Evolutionary conservation across 2,888 invertebrate genomes (phyloP).

Genomic region (Synergus japonicus): DNA sequence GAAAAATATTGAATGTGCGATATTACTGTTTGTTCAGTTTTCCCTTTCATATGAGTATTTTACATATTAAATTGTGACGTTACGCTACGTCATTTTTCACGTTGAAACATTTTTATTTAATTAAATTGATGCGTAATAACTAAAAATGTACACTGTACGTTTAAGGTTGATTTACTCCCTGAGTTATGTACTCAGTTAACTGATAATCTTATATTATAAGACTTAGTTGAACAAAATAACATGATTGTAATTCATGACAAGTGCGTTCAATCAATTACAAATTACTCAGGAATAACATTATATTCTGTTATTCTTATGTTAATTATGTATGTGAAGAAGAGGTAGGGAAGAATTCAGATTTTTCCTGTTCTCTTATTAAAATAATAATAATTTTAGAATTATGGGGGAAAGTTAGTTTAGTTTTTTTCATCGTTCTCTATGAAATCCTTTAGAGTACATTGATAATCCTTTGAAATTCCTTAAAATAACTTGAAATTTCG

Average conservation of each 20-base stretch:
- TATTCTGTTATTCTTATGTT: neutral
- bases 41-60: neutral
- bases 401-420: too few relatives aligned
- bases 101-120: neutral
- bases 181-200: neutral
- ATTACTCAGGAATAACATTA: neutral
- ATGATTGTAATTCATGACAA: neutral
- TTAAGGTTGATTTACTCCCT: neutral
- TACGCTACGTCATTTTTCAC: neutral
- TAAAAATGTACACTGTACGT: neutral
- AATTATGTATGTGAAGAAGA: neutral
- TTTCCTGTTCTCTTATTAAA: too few relatives aligned
- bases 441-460: too few relatives aligned
- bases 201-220: neutral
- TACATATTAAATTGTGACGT: neutral
- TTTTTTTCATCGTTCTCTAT: too few relatives aligned
- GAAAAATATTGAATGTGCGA: neutral
- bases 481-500: too few relatives aligned
- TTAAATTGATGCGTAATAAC: neutral
- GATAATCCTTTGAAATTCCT: too few relatives aligned
- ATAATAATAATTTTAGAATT: too few relatives aligned
- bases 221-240: neutral
- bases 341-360: neutral
- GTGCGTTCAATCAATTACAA: neutral
- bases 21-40: slow-evolving; percentile 4